Evolutionary conservation across 2,797 vertebrate genomes (phyloP).

Genomic region (Myotis pilosus): DNA sequence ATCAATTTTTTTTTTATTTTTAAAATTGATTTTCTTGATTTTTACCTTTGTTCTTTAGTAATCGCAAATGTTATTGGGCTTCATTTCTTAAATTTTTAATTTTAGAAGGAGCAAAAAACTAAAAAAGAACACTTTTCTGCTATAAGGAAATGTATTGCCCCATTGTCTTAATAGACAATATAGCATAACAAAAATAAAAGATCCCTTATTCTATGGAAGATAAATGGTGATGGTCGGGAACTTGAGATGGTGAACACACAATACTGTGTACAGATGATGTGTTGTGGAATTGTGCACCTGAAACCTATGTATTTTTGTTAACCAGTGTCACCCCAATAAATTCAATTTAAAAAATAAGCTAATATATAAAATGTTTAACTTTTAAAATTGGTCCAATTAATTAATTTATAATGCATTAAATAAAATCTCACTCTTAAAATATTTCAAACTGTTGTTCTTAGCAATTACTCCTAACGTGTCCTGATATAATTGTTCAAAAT

Average conservation of each 20-base stretch:
- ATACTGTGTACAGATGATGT: not conserved
- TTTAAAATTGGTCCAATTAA: constrained; percentile 33
- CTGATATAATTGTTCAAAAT: not conserved
- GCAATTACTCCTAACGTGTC: not conserved
- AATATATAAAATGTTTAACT: constrained; percentile 28
- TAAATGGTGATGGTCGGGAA: not conserved
- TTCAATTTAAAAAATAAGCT: not conserved
- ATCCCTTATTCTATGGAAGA: not conserved
- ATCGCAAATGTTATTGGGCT: not conserved
- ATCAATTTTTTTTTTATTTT: not conserved
- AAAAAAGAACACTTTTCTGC: not conserved
- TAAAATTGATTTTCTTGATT: not conserved
- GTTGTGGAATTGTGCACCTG: not conserved
- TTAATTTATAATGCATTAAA: not conserved
- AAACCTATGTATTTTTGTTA: not conserved
- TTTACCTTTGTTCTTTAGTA: not conserved
- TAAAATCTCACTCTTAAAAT: constrained; percentile 10
- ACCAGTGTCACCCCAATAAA: not conserved
- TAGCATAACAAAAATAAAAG: constrained; percentile 34
- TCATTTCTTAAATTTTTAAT: constrained; percentile 1
- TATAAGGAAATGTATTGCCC: not conserved
- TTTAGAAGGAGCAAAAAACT: not conserved
- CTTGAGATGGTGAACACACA: not conserved
- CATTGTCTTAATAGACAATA: not conserved
- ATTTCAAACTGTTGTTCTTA: not conserved